These are phyloP conservation scores for Coenonympha arcania DNA, from an alignment of 2,888 invertebrate genomes.

Conservation along the genomic window DNA sequence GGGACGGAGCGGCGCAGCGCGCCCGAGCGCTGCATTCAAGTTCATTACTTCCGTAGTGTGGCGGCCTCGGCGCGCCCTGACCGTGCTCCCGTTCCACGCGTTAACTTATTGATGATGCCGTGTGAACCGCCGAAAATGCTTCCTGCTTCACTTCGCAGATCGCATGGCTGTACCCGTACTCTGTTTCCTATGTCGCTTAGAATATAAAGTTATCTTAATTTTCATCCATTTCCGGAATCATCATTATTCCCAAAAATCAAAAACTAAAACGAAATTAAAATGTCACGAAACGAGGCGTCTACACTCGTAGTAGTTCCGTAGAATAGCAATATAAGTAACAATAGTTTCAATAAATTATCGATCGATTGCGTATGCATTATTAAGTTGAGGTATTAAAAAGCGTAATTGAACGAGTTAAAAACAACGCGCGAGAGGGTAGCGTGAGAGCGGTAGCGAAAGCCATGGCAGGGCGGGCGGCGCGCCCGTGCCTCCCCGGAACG, in stretches of 20 bases:
- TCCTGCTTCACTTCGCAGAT: constrained; percentile 17
- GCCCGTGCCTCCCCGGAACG: constrained; percentile 62
- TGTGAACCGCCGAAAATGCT: constrained; percentile 20
- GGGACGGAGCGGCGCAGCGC: constrained; percentile 57
- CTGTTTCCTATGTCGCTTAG: too few relatives aligned
- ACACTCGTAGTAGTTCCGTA: not conserved
- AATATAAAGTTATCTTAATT: too few relatives aligned
- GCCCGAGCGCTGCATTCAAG: constrained; percentile 69
- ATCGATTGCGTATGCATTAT: too few relatives aligned
- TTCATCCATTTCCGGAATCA: not conserved
- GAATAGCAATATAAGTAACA: too few relatives aligned
- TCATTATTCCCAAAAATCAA: not conserved
- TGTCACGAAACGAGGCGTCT: not conserved
- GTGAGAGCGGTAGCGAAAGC: constrained; percentile 72
- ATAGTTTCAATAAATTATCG: too few relatives aligned
- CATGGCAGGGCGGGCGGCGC: constrained; percentile 56
- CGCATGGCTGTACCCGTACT: not conserved
- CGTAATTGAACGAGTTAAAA: constrained; percentile 50
- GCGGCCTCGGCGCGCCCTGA: constrained; percentile 56
- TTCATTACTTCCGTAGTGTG: constrained; percentile 74
- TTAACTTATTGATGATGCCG: constrained; percentile 38
- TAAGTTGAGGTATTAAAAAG: not conserved
- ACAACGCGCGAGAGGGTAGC: constrained; percentile 54
- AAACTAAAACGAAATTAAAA: not conserved
- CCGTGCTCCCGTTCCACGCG: constrained; percentile 56